These are phyloP conservation scores for Cryptoblepharus egeriae DNA, from an alignment of 2,797 vertebrate genomes.

Conservation along the genomic window DNA sequence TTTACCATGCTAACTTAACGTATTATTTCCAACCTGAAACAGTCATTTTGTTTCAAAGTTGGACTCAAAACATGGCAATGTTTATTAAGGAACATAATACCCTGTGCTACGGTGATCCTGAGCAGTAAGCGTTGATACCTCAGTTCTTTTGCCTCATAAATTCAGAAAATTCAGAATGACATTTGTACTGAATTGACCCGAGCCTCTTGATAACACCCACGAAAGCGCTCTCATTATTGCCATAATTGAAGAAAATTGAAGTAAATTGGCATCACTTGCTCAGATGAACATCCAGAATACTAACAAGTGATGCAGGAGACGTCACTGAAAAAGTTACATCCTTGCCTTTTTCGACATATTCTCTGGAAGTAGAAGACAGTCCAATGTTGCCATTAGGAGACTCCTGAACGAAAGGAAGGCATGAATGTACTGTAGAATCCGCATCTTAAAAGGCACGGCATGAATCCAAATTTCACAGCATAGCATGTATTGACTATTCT, in stretches of 20 bases:
- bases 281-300: conserved; percentile 36
- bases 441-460: conserved; percentile 59
- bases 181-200: conserved; percentile 39
- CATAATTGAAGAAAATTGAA: conserved; percentile 45
- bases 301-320: not conserved
- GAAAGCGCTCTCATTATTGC: conserved; percentile 39
- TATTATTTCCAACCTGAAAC: not conserved
- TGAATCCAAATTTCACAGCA: conserved; percentile 53
- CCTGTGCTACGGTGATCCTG: not conserved
- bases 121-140: not conserved
- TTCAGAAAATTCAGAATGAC: conserved; percentile 30
- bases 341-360: not conserved
- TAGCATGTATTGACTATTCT: conserved; percentile 45
- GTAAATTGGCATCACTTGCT: conserved; percentile 45
- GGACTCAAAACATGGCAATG: not conserved
- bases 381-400: conserved; percentile 14
- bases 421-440: conserved; percentile 47
- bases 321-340: not conserved
- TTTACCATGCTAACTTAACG: not conserved
- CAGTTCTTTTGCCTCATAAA: conserved; percentile 4
- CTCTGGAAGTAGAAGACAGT: conserved; percentile 1
- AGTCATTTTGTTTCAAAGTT: not conserved
- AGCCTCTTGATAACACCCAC: conserved; percentile 40
- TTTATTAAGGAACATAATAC: not conserved
- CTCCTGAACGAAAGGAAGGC: not conserved